phyloP scores from a whole-genome alignment of 2,888 invertebrate genomes.

The Cheiracanthium punctorium region DNA sequence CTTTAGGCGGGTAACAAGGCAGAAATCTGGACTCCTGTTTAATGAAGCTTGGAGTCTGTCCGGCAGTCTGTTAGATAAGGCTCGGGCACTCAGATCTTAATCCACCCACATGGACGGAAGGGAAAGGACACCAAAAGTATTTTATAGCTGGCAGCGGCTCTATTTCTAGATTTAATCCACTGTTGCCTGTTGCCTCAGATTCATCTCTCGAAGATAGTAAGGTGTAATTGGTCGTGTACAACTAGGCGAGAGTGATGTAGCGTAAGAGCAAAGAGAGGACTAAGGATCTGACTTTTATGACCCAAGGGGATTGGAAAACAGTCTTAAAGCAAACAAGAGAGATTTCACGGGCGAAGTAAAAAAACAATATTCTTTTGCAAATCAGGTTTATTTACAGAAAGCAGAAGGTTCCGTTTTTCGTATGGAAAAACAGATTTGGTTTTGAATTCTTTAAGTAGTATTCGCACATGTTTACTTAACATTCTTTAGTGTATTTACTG shows the following conservation, averaged over 20 bases:
- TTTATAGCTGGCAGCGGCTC: neutral
- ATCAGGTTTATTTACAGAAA: no score
- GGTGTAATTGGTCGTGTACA: slow-evolving; percentile 55
- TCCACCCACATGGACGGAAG: slow-evolving; percentile 28
- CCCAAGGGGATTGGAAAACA: slow-evolving; percentile 37
- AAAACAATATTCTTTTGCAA: no score
- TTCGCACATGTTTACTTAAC: no score
- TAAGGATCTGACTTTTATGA: slow-evolving; percentile 45
- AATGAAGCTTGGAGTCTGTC: slow-evolving; percentile 19
- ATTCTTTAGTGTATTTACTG: no score
- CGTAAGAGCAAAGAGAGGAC: slow-evolving; percentile 34
- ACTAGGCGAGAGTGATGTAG: slow-evolving; percentile 48
- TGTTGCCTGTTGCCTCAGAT: neutral
- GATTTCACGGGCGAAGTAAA: neutral
- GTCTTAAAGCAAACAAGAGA: neutral
- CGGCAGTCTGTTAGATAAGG: slow-evolving; percentile 8
- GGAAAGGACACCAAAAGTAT: neutral
- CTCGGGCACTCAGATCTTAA: slow-evolving; percentile 10
- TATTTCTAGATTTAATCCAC: neutral
- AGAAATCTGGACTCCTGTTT: neutral
- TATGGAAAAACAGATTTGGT: no score
- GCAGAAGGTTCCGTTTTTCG: no score
- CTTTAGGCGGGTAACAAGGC: slow-evolving; percentile 8
- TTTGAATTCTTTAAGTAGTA: no score
- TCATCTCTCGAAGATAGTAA: neutral